Base-by-base conservation (phyloP, 92 coral and sea anemone genomes). In the Zoanthus sociatus region DNA sequence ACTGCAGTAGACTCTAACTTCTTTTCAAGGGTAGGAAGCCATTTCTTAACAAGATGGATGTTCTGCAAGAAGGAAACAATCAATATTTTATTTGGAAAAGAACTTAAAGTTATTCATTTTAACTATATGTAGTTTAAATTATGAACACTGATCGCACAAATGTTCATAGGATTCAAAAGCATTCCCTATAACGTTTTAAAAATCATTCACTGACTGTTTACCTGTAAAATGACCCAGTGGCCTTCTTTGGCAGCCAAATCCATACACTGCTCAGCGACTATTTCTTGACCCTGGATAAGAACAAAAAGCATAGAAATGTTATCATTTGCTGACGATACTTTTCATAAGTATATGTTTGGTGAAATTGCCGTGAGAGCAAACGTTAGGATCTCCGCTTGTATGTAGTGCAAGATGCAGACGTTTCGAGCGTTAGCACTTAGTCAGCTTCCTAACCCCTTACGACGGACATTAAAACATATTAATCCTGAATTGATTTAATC, bases 171-270 rank as follows among this genome's bases (percentile, higher is more conserved):
- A 50, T 7, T 7, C 9, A 50, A 1, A 11, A 50, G 55, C 3
- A 50, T 50, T 50, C 55, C 7, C 7, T 7, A 7, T 1, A 3
- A 7, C 3, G 1, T 50, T 50, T 50, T 1, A 50, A 50, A 50
- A 37, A 37, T 37, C 3, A 37, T 4, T 50, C 55, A 7, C 51
- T n/a, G 30, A 20, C 71, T 2, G n/a, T 91, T 51, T 74, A 96
- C 99, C 99, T 97, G 99, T 33, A 97, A 87, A 90, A 97, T 93
- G 76, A 97, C 99, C 99, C 99, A 97, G 76, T 97, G 99, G 26
- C 99, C 99, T 84, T 97, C 99, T 87, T 97, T 93, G 44, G 98
- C 90, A 26, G 99, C 99, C 72, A 97, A 78, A 56, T 95, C 95
- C 77, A 97, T 87, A 90, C 98, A 86, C 88, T 97, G 99, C 73